Evolutionary conservation across 1,140 invertebrate species (phyloP).

Genomic region (Drosophila baimaii): DNA sequence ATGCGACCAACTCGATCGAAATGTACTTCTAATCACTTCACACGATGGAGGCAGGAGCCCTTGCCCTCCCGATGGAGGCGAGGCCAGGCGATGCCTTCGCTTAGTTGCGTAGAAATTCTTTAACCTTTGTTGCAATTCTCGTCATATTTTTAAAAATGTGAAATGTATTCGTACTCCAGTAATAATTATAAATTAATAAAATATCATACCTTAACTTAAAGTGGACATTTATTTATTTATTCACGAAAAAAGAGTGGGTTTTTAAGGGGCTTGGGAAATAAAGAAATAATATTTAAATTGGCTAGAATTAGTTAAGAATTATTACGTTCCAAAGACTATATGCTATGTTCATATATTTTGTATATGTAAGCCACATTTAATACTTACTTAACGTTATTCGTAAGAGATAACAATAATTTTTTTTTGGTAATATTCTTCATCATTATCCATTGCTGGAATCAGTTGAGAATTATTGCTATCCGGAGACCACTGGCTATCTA

Average conservation of each 20-base stretch:
- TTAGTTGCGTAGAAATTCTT: slow-evolving; percentile 57
- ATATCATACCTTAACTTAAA: slow-evolving; percentile 67
- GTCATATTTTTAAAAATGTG: slow-evolving; percentile 81
- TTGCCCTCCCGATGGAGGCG: slow-evolving; percentile 14
- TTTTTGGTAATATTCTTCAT: too few relatives aligned
- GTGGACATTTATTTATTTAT: background rate
- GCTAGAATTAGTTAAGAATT: background rate
- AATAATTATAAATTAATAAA: slow-evolving; percentile 77
- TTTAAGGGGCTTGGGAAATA: background rate
- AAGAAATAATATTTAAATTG: background rate
- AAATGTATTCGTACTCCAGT: slow-evolving; percentile 68
- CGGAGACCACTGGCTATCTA: too few relatives aligned
- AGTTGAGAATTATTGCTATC: too few relatives aligned
- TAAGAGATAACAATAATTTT: too few relatives aligned
- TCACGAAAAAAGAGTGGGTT: too few relatives aligned
- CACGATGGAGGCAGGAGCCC: slow-evolving; percentile 17
- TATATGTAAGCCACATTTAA: too few relatives aligned
- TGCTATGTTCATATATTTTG: too few relatives aligned
- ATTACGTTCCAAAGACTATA: background rate
- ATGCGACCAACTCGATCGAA: slow-evolving; percentile 63
- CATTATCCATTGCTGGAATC: too few relatives aligned
- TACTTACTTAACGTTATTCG: too few relatives aligned
- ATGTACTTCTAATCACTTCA: slow-evolving; percentile 69
- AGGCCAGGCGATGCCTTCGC: slow-evolving; percentile 26
- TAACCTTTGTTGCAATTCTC: slow-evolving; percentile 81